A percentile compares a stretch with the other conserved stretches of the same genome.
phyloP scores from a whole-genome alignment of 2,797 vertebrate genomes.

The Amblyopsis hoosieri region DNA sequence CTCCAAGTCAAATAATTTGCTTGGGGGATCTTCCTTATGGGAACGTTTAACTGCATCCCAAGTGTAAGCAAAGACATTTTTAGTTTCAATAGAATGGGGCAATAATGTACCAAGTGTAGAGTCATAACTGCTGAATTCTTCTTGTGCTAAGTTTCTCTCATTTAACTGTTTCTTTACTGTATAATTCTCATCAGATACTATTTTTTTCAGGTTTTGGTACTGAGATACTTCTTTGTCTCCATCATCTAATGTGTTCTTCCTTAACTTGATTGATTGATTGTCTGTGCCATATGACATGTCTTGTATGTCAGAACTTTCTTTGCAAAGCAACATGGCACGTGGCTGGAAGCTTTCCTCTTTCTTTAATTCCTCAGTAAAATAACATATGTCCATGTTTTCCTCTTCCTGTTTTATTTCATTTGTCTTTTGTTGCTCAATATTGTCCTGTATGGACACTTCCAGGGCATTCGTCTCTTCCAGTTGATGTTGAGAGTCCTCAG shows the following conservation, averaged over 20 bases:
- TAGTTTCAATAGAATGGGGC: too few species aligned
- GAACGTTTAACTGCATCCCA: too few species aligned
- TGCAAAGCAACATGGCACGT: too few species aligned
- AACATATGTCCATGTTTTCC: not conserved
- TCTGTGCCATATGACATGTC: too few species aligned
- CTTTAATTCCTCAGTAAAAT: conserved; percentile 32
- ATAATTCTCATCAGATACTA: not conserved
- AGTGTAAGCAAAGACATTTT: too few species aligned
- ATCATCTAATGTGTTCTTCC: too few species aligned
- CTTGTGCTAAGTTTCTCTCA: not conserved
- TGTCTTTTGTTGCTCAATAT: not conserved
- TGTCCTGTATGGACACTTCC: not conserved
- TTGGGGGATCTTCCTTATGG: conserved; percentile 7
- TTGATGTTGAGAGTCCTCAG: not conserved
- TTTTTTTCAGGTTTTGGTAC: too few species aligned
- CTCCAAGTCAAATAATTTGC: conserved; percentile 1
- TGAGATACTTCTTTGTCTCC: too few species aligned
- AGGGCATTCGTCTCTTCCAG: not conserved
- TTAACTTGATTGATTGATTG: too few species aligned
- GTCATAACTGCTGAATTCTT: too few species aligned
- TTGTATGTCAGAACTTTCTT: too few species aligned
- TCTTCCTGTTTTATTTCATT: too few species aligned
- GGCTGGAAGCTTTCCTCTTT: conserved; percentile 26
- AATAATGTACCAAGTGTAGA: not conserved
- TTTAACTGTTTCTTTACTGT: conserved; percentile 2